A percentile compares a stretch with the other conserved stretches of the same genome.
Conservation (phyloP, 2,797 vertebrate species). For the Anniella stebbinsi region DNA sequence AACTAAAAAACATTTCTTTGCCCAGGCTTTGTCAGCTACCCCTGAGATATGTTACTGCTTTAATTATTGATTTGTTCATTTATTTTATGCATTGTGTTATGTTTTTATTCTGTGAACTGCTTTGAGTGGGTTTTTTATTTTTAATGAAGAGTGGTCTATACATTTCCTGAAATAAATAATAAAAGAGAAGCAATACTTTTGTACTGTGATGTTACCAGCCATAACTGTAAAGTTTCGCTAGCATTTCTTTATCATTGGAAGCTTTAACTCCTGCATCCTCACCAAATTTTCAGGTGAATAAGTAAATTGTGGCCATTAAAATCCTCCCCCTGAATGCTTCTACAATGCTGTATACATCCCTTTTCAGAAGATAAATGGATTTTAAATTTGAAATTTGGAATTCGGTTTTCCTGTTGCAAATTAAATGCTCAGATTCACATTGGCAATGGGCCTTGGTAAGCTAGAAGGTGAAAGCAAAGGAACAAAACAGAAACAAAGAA, state of each 20-base stretch:
- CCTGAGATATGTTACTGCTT: too few relatives aligned
- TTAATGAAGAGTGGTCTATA: too few relatives aligned
- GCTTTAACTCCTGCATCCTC: conserved; percentile 18
- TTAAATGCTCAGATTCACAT: background rate
- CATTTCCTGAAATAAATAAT: too few relatives aligned
- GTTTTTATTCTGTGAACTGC: too few relatives aligned
- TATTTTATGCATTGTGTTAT: too few relatives aligned
- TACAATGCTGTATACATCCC: background rate
- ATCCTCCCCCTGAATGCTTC: conserved; percentile 16
- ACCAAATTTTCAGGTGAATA: conserved; percentile 32
- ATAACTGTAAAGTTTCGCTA: background rate
- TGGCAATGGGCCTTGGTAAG: background rate
- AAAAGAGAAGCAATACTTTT: too few relatives aligned
- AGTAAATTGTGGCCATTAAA: conserved; percentile 6
- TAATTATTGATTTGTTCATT: too few relatives aligned
- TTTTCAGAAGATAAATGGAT: background rate
- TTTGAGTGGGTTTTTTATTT: too few relatives aligned
- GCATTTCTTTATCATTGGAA: conserved; percentile 17
- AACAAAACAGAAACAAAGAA: too few relatives aligned
- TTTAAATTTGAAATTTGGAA: background rate
- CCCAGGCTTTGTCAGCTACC: too few relatives aligned
- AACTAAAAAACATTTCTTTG: too few relatives aligned
- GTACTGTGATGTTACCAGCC: background rate
- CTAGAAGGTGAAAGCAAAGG: too few relatives aligned
- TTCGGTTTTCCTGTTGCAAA: background rate